Evolutionary conservation across 2,113 vertebrate species (phyloP), one percentile per base, ranked within the genome.

Genomic region (Perca schrenkii): DNA sequence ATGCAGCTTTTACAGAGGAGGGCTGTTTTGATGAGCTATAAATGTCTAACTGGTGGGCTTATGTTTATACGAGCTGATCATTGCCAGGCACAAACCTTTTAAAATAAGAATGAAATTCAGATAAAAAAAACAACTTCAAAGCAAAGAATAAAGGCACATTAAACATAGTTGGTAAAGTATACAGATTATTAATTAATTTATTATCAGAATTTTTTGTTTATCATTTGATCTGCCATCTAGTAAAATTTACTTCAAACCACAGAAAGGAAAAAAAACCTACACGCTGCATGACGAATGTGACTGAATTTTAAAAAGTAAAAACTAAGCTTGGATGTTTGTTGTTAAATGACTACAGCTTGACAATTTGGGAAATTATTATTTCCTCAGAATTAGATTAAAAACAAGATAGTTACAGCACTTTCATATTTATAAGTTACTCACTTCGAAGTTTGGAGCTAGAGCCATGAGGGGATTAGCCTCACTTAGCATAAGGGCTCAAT

Each of bases 11-110:
- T 22, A 10, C 3, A 40, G 50, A 40, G 62, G 6, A 10, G 10
- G 21, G 13, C 17, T 53, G 63, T 22, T 50, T 19, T 67, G 47
- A 67, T 52, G 65, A 70, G 34, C 67, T 40, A 56, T 70, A 54
- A 54, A 54, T 69, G 52, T 16, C 52, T 43, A 43, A 65, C 36
- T 56, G 53, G n/a, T 56, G 53, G 68, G 21, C 21, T 22, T 11
- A 43, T 40, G 21, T 40, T 54, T 40, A n/a, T n/a, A 70, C 52
- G 2, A 36, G 10, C 13, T 36, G 66, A n/a, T 68, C 28, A 53
- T 53, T 53, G 53, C 17, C 19, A 70, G 43, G 22, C 13, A 47
- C 7, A 28, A 66, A 66, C n/a, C 43, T 43, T 47, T 17, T 66
- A 16, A 66, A 8, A 25, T 66, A 47, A 49, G 8, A 16, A 11